Conservation (phyloP, 2,888 invertebrate species). For the Drosophila neoperkinsi region DNA sequence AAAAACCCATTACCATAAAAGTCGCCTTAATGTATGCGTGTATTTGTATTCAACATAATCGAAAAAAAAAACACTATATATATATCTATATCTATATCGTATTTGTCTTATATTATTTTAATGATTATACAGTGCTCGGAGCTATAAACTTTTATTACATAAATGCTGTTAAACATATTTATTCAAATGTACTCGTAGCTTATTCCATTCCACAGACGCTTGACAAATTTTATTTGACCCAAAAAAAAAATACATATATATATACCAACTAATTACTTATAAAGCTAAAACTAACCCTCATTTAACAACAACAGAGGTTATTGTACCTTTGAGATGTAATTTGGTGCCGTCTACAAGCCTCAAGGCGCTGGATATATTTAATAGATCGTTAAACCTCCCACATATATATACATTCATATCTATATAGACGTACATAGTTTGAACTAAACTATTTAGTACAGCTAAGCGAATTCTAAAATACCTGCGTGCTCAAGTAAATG, state of each 20-base stretch:
- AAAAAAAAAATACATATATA: neutral
- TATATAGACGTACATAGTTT: constrained; percentile 1
- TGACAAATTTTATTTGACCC: constrained; percentile 46
- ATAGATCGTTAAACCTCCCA: constrained; percentile 14
- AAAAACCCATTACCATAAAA: constrained; percentile 45
- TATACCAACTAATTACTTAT: constrained; percentile 11
- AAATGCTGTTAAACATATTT: constrained; percentile 46
- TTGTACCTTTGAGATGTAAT: constrained; percentile 33
- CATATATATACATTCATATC: constrained; percentile 25
- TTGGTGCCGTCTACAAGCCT: constrained; percentile 35
- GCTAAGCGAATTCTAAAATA: constrained; percentile 19
- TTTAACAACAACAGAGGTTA: constrained; percentile 23
- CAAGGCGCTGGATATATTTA: constrained; percentile 23
- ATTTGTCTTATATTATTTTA: constrained; percentile 30
- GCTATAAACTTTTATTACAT: constrained; percentile 29
- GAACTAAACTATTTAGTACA: constrained; percentile 18
- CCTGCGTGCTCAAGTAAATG: constrained; percentile 67
- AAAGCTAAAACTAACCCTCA: constrained; percentile 9
- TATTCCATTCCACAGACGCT: constrained; percentile 20
- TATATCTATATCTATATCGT: constrained; percentile 29
- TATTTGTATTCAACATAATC: constrained; percentile 63
- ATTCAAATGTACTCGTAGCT: constrained; percentile 29
- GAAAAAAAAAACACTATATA: constrained; percentile 28
- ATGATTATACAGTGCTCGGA: constrained; percentile 32
- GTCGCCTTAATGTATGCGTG: constrained; percentile 68